Percentiles rank a stretch among this genome's conserved stretches.
Conservation (phyloP, 2,888 invertebrate species). For the Bunonema sp. region DNA sequence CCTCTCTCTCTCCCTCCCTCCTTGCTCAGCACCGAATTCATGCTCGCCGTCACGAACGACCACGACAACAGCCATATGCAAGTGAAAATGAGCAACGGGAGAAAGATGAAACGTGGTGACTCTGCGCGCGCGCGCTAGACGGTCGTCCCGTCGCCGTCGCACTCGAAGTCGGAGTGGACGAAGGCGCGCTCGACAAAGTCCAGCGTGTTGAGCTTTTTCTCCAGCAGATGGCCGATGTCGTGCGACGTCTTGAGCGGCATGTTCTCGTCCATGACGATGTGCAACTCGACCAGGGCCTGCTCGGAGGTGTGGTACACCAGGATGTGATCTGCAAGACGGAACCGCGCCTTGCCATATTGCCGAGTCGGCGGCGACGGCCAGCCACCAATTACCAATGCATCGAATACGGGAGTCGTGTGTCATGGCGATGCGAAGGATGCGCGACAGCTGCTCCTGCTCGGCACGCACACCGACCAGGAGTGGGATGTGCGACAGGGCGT, state of each 20-base stretch:
- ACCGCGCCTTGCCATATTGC: too few species aligned
- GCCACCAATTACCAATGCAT: too few species aligned
- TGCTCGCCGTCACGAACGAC: too few species aligned
- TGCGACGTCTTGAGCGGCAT: conserved; percentile 46
- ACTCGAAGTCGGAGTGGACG: conserved; percentile 29
- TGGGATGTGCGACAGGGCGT: conserved; percentile 35
- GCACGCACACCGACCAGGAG: conserved; percentile 32
- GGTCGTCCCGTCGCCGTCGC: conserved; percentile 36
- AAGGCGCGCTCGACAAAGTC: conserved; percentile 31
- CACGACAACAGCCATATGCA: too few species aligned
- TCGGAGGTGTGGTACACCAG: conserved; percentile 50
- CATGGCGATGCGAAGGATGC: conserved; percentile 35
- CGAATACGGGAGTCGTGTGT: too few species aligned
- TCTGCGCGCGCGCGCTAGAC: too few species aligned
- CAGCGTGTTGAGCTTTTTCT: conserved; percentile 46
- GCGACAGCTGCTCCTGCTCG: conserved; percentile 23
- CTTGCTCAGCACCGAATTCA: too few species aligned
- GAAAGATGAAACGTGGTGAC: too few species aligned
- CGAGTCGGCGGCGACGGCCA: too few species aligned
- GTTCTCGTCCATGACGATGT: conserved; percentile 46
- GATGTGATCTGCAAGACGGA: conserved; percentile 46
- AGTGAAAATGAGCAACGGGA: too few species aligned
- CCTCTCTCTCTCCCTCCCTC: neutral
- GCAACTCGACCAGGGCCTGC: conserved; percentile 43
- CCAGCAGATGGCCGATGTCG: conserved; percentile 45